Conservation (phyloP, 2,113 vertebrate genomes). For the Tonatia bakeri region DNA sequence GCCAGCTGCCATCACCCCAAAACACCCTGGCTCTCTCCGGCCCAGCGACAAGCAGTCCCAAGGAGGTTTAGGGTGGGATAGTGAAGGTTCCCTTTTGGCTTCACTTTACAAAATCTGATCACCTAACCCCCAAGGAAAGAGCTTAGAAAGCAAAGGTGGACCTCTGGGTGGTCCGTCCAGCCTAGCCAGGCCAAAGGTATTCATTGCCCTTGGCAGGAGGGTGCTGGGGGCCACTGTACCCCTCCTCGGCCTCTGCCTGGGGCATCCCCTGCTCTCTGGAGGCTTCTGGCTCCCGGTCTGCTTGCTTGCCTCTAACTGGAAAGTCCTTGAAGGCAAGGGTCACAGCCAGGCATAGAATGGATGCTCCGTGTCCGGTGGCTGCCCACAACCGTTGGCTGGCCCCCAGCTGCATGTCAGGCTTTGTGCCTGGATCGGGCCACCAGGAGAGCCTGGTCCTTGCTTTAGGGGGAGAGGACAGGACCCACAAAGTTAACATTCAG, state of each 20-base stretch:
- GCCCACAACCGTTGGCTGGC: rapidly evolving
- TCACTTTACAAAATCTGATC: neutral
- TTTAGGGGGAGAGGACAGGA: neutral
- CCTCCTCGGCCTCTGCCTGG: neutral
- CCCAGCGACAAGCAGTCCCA: neutral
- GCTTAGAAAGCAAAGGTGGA: neutral
- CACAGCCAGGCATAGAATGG: rapidly evolving
- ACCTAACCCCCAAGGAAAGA: neutral
- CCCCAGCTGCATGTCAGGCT: neutral
- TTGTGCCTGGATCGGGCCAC: neutral
- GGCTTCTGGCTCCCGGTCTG: neutral
- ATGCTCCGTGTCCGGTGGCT: rapidly evolving
- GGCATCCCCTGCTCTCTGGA: neutral
- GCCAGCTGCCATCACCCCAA: neutral
- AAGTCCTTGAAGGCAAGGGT: neutral
- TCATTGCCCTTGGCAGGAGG: neutral
- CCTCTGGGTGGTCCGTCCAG: neutral
- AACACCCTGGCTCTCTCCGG: neutral
- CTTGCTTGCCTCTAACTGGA: neutral
- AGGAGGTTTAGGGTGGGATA: neutral
- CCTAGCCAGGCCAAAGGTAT: rapidly evolving
- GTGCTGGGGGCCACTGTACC: rapidly evolving
- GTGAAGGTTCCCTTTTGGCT: neutral
- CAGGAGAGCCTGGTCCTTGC: neutral
- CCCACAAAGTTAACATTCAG: neutral